Evolutionary conservation across 2,797 vertebrate genomes (phyloP), one percentile per base, ranked within the genome.

Genomic region (Falco novaeseelandiae): DNA sequence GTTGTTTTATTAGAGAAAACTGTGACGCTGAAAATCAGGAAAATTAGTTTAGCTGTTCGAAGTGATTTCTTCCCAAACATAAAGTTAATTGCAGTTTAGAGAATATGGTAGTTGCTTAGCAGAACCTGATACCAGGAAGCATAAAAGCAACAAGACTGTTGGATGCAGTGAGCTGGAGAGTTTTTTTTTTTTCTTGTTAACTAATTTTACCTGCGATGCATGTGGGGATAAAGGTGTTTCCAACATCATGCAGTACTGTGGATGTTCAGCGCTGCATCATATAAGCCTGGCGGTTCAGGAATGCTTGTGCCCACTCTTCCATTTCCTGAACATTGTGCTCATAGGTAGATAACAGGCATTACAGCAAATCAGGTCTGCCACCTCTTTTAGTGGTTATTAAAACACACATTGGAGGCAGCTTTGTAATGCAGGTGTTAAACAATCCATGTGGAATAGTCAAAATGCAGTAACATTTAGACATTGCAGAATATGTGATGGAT

Each of bases 241-340:
- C 57, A 52, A 3, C 9, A 9, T 48, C 16, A 2, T 42, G 20
- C 55, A 29, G 42, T 16, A 12, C 48, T 52, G 38, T 42, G 51
- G 7, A 2, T 51, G 4, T 63, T 69, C 30, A 5, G 3, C 69
- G 32, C 30, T 2, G 0, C 66, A 69, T 54, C n/a, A 49, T 36
- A n/a, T 46, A 15, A 32, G 23, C 26, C 25, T 85, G 51, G 34
- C 63, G 58, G 42, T 67, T 88, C 34, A 34, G 62, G 12, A 20
- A 4, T 1, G 9, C 20, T 52, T 52, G 14, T 63, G 18, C 36
- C 51, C 3, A 2, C 32, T 49, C 25, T 40, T 49, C 23, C 7
- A 1, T 51, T 58, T 77, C 42, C 49, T 48, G 9, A 61, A 20
- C 18, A 10, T 65, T 61, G 44, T 4, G 5, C 38, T 91, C 26